Conservation (phyloP, 2,113 vertebrate species). For the Neomonachus schauinslandi region DNA sequence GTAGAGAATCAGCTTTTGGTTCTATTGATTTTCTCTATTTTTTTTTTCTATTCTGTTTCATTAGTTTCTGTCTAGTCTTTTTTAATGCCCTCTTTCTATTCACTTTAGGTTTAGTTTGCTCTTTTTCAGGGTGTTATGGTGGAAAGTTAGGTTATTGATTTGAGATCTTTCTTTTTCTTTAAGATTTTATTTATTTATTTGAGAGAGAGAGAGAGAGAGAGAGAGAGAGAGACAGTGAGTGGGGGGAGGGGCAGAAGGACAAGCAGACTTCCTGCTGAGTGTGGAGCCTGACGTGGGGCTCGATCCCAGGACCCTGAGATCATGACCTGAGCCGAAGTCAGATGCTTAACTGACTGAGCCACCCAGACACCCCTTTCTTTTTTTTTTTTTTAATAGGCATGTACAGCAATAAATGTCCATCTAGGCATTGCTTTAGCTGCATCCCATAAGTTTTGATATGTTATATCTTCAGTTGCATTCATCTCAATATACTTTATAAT, state of each 20-base stretch:
- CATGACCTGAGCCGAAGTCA: too few relatives aligned
- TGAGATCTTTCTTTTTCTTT: background rate
- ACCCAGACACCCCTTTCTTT: background rate
- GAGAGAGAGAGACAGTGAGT: too few relatives aligned
- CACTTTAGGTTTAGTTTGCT: conserved; percentile 5
- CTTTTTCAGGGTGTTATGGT: background rate
- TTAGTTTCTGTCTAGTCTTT: background rate
- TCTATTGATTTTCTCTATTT: background rate
- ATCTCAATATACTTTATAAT: background rate
- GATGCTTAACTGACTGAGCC: too few relatives aligned
- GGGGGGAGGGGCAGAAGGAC: too few relatives aligned
- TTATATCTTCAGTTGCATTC: background rate
- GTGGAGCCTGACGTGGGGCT: too few relatives aligned
- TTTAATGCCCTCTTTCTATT: background rate
- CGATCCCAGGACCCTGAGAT: too few relatives aligned
- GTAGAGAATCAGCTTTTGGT: background rate
- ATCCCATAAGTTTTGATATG: background rate
- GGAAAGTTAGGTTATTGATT: background rate
- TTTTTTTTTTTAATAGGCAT: conserved; percentile 6
- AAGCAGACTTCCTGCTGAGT: too few relatives aligned
- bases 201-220: too few relatives aligned
- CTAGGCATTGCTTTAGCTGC: background rate
- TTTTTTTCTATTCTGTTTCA: background rate
- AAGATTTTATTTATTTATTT: too few relatives aligned
- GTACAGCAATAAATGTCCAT: background rate